Conservation (phyloP, 2,888 invertebrate genomes). For the Drosophila mimetica region DNA sequence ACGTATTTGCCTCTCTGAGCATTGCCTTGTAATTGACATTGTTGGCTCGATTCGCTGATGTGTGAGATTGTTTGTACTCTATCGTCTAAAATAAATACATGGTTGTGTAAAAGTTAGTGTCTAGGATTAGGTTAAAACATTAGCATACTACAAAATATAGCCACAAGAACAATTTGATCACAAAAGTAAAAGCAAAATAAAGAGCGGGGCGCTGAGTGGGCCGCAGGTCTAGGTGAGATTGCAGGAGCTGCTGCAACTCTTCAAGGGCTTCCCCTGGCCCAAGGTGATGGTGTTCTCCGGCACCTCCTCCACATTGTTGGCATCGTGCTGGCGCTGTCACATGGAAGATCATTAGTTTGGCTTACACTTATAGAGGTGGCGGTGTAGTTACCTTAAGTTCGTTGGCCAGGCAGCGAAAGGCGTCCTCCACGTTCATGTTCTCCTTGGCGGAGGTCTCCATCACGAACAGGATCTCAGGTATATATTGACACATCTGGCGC, state of each 20-base stretch:
- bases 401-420: slow-evolving; percentile 93
- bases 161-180: slow-evolving; percentile 70
- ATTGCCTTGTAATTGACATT: slow-evolving; percentile 63
- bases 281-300: slow-evolving; percentile 88
- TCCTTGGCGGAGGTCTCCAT: slow-evolving; percentile 96
- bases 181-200: slow-evolving; percentile 51
- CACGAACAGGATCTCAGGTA: slow-evolving; percentile 93
- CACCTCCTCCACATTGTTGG: slow-evolving; percentile 87
- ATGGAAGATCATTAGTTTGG: neutral
- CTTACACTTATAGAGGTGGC: too few relatives aligned
- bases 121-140: slow-evolving; percentile 51
- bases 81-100: slow-evolving; percentile 61
- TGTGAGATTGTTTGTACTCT: slow-evolving; percentile 76
- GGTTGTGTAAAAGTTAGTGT: slow-evolving; percentile 48
- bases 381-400: slow-evolving; percentile 95
- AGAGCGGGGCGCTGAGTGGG: neutral
- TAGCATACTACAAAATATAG: slow-evolving; percentile 65
- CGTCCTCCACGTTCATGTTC: slow-evolving; percentile 95
- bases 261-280: slow-evolving; percentile 88
- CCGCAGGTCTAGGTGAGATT: slow-evolving; percentile 79
- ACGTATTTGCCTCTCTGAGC: slow-evolving; percentile 48
- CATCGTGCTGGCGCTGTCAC: slow-evolving; percentile 91
- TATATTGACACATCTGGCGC: slow-evolving; percentile 92
- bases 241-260: slow-evolving; percentile 88
- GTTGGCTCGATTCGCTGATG: slow-evolving; percentile 53